Base-by-base conservation (phyloP, 1,140 invertebrate species). In the Sitophilus oryzae region DNA sequence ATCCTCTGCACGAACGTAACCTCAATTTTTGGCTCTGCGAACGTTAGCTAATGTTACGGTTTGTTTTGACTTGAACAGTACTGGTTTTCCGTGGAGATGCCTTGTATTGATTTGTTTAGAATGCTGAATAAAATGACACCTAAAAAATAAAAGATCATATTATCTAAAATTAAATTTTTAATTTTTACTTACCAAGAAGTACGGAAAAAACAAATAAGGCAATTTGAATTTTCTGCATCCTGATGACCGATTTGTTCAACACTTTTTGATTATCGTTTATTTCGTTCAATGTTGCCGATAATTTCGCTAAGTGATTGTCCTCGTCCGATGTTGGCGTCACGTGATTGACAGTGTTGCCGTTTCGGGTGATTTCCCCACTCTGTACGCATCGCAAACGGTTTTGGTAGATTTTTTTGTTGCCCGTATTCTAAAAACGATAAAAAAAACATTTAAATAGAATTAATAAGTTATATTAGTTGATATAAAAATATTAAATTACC, bases 381-480 rank as follows among this genome's bases (percentile, higher is more conserved):
- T 71, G 69, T 15, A 71, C 62, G 60, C 78, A 79, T 48, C 72
- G 65, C 35, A 79, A 53, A 62, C 70, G 71, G 37, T 77, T 75
- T 49, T 77, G 71, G 25, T 77, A 72, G 15, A 76, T 65, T 51
- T 71, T 67, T 37, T 75, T 69, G 10, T 41, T 58, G 2, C 53
- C 34, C 0, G 58, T 49, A 44, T 68, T 66, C 66, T 71, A 56
- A 16, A 62, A 59, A 56, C 14, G 37, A 48, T 8, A 19, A 52
- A n/a, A 30, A 30, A 30, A 30, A 30, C 25, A 30, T 30, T 30
- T n/a, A n/a, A n/a, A n/a, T n/a, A n/a, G n/a, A n/a, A n/a, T n/a
- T n/a, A n/a, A n/a, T n/a, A n/a, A n/a, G n/a, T n/a, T n/a, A n/a
- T n/a, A n/a, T n/a, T n/a, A n/a, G n/a, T n/a, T n/a, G n/a, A n/a